phyloP scores from a whole-genome alignment of 2,888 invertebrate species.

The Mantis religiosa region DNA sequence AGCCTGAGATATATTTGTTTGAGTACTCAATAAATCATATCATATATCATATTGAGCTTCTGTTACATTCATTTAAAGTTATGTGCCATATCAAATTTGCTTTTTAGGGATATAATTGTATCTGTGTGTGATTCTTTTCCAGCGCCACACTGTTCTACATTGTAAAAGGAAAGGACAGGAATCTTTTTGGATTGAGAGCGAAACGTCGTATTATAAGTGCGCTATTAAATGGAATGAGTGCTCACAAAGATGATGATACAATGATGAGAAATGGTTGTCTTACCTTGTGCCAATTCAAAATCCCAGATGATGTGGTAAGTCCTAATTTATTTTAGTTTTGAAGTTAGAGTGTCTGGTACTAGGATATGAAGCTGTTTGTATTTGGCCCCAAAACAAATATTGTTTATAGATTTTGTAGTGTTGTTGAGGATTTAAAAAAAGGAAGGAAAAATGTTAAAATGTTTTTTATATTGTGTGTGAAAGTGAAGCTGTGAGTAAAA shows the following conservation, averaged over 20 bases:
- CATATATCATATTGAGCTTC: background rate
- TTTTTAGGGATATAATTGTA: background rate
- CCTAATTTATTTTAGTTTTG: background rate
- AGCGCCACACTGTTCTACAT: constrained; percentile 95
- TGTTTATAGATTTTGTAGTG: no score
- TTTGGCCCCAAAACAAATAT: no score
- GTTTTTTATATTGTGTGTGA: no score
- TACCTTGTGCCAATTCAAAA: constrained; percentile 89
- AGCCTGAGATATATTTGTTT: no score
- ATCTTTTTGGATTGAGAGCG: constrained; percentile 65
- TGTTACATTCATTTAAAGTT: background rate
- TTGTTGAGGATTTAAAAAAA: no score
- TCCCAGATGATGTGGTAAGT: constrained; percentile 89
- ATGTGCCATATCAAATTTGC: background rate
- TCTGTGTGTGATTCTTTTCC: constrained; percentile 36
- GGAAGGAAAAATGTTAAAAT: no score
- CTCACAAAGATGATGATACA: constrained; percentile 77
- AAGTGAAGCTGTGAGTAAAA: no score
- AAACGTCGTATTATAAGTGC: constrained; percentile 78
- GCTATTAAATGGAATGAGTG: constrained; percentile 83
- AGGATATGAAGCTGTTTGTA: no score
- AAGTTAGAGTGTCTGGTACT: no score
- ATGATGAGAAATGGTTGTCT: constrained; percentile 97
- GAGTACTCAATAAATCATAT: no score
- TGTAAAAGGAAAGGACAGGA: constrained; percentile 79